Percentiles rank a stretch among this genome's conserved stretches.
Evolutionary conservation across 1,140 invertebrate species (phyloP).

Genomic region (Ditylenchus dipsaci): DNA sequence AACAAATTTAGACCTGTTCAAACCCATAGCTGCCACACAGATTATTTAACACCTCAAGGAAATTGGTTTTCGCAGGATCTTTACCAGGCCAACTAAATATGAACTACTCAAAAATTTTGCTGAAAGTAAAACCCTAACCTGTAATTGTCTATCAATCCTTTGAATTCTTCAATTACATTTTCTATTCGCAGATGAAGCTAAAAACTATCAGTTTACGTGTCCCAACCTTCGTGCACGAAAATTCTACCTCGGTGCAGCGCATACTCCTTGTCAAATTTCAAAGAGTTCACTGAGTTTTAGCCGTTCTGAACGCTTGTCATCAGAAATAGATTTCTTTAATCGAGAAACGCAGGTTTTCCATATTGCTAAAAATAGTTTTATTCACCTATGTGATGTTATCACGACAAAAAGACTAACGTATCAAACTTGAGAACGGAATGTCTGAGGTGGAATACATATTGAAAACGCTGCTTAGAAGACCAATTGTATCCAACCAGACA

Average conservation of each 20-base stretch:
- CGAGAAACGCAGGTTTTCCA: background rate
- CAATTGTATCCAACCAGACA: background rate
- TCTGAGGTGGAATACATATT: background rate
- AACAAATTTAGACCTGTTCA: background rate
- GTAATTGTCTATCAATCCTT: background rate
- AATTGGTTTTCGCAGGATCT: background rate
- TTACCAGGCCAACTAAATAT: background rate
- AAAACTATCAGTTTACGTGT: background rate
- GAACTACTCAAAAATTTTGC: background rate
- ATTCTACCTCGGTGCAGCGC: background rate
- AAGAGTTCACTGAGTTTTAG: background rate
- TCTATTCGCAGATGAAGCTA: background rate
- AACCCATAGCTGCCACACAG: background rate
- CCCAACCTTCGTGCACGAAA: background rate
- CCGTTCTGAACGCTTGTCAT: background rate
- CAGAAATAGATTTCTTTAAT: background rate
- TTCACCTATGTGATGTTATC: background rate
- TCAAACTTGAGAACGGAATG: background rate
- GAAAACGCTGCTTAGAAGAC: background rate
- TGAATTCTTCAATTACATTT: background rate
- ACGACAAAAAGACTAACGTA: background rate
- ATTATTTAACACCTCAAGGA: background rate
- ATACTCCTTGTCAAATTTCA: background rate
- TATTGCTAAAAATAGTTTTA: background rate
- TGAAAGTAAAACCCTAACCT: background rate